Evolutionary conservation across 2,113 vertebrate species (phyloP).

Genomic region (Arothron firmamentum): DNA sequence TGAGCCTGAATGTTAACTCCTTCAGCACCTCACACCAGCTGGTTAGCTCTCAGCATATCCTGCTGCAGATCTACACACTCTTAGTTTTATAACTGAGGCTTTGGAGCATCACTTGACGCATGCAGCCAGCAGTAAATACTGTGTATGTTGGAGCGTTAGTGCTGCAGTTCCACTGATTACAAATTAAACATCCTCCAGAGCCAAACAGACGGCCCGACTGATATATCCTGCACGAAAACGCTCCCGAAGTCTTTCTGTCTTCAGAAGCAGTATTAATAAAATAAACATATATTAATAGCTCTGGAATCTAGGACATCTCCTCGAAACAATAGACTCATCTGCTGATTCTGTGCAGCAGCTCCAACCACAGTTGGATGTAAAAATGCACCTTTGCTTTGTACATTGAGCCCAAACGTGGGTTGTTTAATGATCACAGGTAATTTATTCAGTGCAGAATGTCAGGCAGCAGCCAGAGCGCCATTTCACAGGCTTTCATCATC

Average conservation of each 20-base stretch:
- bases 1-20: constrained; percentile 29
- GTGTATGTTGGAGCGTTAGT: background rate
- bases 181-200: background rate
- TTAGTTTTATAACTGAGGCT: constrained; percentile 50
- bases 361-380: background rate
- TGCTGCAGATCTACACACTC: constrained; percentile 26
- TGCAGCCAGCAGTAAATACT: background rate
- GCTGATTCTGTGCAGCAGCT: constrained; percentile 3
- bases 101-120: constrained; percentile 18
- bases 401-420: constrained; percentile 2
- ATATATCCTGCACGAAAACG: no score
- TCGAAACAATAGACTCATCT: constrained; percentile 12
- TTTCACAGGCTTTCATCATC: constrained; percentile 69
- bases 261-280: constrained; percentile 8
- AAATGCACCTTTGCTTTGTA: constrained; percentile 6
- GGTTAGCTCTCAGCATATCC: constrained; percentile 19
- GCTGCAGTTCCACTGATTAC: background rate
- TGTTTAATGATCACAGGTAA: constrained; percentile 41
- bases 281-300: constrained; percentile 12
- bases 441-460: constrained; percentile 35
- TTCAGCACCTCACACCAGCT: constrained; percentile 14
- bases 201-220: background rate
- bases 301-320: constrained; percentile 28
- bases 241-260: background rate
- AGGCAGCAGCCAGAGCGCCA: constrained; percentile 26